These are phyloP conservation scores for Nomada flava DNA, from an alignment of 2,888 invertebrate genomes.

Conservation along the genomic window DNA sequence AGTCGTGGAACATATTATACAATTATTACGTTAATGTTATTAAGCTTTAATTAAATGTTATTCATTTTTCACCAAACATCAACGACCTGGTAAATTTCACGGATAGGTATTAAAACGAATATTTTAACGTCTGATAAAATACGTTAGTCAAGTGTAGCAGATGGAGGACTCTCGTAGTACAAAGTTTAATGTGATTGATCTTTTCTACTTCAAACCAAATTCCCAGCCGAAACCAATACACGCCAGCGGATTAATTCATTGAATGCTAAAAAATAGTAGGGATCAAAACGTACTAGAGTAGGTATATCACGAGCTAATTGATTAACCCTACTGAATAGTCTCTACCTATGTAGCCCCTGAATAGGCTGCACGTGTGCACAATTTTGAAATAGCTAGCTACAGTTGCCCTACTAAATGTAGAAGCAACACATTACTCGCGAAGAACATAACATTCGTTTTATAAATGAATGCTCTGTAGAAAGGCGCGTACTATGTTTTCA, in stretches of 20 bases:
- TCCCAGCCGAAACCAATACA: background rate
- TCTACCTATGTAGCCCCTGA: background rate
- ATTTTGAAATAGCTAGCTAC: background rate
- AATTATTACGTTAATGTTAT: no score
- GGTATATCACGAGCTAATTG: slow-evolving; percentile 21
- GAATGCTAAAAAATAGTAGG: slow-evolving; percentile 10
- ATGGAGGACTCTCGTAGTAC: background rate
- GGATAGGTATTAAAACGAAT: background rate
- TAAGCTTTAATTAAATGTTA: no score
- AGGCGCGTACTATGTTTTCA: background rate
- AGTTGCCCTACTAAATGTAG: slow-evolving; percentile 9
- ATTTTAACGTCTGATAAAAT: background rate
- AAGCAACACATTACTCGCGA: slow-evolving; percentile 23
- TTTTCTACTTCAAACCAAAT: background rate
- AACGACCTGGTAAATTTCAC: background rate
- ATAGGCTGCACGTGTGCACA: slow-evolving; percentile 9
- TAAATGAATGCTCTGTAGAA: no score
- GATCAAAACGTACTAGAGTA: slow-evolving; percentile 19
- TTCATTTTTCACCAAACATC: no score
- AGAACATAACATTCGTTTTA: background rate
- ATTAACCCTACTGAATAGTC: slow-evolving; percentile 19
- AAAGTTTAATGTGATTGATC: background rate
- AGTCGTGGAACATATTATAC: no score
- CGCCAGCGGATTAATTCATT: background rate
- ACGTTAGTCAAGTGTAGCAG: background rate